Base-by-base conservation (phyloP, 2,113 vertebrate genomes). In the Leucopsar rothschildi region DNA sequence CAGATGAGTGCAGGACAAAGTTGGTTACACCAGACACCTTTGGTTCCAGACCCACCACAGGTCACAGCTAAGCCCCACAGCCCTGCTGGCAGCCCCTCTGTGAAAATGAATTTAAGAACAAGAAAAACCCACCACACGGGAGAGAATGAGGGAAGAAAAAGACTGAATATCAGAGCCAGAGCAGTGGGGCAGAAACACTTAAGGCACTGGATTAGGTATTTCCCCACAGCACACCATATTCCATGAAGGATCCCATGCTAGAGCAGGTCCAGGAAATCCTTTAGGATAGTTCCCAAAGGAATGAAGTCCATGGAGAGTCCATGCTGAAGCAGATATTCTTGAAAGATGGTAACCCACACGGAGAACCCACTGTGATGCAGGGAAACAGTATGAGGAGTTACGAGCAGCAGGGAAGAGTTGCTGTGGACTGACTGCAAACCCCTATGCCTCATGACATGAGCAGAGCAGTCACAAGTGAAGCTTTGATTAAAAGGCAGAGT, bases 1-100 rank as follows among this genome's bases (percentile, higher is more conserved):
- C 49, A 12, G 3, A 22, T 5, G 3, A 1, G 21, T 12, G 19
- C 10, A 6, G 7, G 37, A 53, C 25, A 52, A 28, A 23, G 64
- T 3, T 12, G 2, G 1, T 15, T 72, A 5, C 39, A 40, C 16
- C 33, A 70, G 42, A 18, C 2, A 3, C 3, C 24, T 24, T n/a
- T 40, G 31, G 3, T n/a, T 75, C 29, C 7, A 1, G 1, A 71
- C 40, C 19, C 21, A 39, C 9, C 1, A 3, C 12, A 80, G 16
- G 31, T 20, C 40, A 57, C 1, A 1, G 45, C 21, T 45, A 63
- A 81, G n/a, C 6, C 47, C 6, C 8, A 11, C 15, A 78, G 47
- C 6, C 65, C 59, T 23, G 20, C 15, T 35, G 7, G 11, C 21
- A 10, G 49, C 8, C 1, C 15, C 44, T 35, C 33, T 68, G 19